phyloP scores from a whole-genome alignment of 1,140 invertebrate genomes.

The Luehdorfia chinensis region DNA sequence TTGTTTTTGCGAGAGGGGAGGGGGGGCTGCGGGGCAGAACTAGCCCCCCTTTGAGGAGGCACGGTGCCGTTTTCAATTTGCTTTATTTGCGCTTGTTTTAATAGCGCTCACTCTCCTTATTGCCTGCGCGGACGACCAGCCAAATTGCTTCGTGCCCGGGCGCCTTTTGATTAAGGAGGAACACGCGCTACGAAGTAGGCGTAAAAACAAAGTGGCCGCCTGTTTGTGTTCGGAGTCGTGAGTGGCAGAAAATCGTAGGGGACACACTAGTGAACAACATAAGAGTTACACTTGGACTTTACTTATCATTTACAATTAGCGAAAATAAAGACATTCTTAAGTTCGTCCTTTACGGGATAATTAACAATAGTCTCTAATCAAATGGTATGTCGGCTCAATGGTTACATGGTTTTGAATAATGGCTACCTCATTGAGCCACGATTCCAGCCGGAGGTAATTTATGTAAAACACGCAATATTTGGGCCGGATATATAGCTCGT shows the following conservation, averaged over 20 bases:
- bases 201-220: constrained; percentile 53
- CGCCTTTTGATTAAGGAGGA: constrained; percentile 69
- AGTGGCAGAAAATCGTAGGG: constrained; percentile 16
- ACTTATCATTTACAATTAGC: no score
- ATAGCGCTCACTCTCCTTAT: constrained; percentile 70
- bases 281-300: no score
- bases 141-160: constrained; percentile 72
- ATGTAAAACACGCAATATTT: no score
- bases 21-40: constrained; percentile 30
- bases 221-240: constrained; percentile 32
- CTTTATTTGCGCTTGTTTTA: constrained; percentile 75
- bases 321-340: no score
- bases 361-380: no score
- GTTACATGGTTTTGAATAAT: no score
- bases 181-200: constrained; percentile 29
- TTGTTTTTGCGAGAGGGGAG: constrained; percentile 48
- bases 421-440: no score
- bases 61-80: constrained; percentile 72
- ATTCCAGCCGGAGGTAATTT: no score
- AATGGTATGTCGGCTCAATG: no score
- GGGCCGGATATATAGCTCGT: no score
- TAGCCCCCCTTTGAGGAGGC: constrained; percentile 37
- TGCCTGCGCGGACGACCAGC: constrained; percentile 57
- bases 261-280: constrained; percentile 17
- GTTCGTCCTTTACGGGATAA: no score